Evolutionary conservation across 1,140 invertebrate genomes (phyloP), one percentile per base, ranked within the genome.

Genomic region (Lepidurus packardi): DNA sequence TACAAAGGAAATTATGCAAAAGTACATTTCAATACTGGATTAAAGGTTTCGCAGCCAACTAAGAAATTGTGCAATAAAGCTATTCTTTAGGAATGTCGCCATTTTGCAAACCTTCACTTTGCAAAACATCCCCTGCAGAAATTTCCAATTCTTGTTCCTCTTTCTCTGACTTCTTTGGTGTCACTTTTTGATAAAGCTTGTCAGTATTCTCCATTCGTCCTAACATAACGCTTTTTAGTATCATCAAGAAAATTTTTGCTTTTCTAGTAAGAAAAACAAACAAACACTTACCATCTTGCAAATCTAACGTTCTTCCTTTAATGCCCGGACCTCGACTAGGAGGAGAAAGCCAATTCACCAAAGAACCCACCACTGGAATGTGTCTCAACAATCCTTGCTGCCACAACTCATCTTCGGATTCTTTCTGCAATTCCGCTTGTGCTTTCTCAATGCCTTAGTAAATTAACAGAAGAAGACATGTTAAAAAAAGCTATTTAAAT

Each of bases 341-440:
- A 73, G 95, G 91, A 80, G 92, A 91, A 91, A 92, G 93, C 93
- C 93, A 94, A 85, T 93, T 92, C 25, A 94, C 92, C 47, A 98
- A 90, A 41, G 94, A 93, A 0, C 92, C 94, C 42, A 98, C 93
- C 10, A 98, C 91, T 0, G 96, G 96, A 47, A 98, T 93, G 81
- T 97, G 94, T 75, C 96, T 87, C 74, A 98, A 86, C 77, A 98
- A 91, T 65, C 96, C 96, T 86, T 98, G 96, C 84, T 98, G 94
- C 91, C 94, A 94, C 8, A 98, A 86, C 83, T 93, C 91, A 82
- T 95, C 92, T 74, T 94, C 92, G 75, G 92, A 93, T 86, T 97
- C 95, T 78, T 92, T 91, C 83, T 94, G 90, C 42, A 99, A 86
- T 84, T 98, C 96, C 81, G 93, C 90, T 77, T 94, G 95, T 0